Evolutionary conservation across 2,797 vertebrate genomes (phyloP).

Genomic region (Myripristis murdjan): DNA sequence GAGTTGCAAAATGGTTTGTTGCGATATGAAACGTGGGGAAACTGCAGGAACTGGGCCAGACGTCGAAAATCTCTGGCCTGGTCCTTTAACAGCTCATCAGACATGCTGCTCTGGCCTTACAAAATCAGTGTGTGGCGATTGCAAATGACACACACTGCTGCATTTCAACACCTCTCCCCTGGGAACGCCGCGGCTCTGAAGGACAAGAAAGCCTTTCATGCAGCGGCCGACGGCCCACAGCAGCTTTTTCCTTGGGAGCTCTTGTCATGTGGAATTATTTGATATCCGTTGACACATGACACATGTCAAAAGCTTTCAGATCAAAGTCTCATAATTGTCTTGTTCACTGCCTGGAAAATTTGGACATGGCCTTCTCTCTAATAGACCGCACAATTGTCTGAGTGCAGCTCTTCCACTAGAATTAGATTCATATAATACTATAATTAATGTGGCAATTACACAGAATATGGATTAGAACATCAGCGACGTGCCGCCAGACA

Average conservation of each 20-base stretch:
- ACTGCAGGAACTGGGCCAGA: too few species aligned
- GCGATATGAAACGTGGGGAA: too few species aligned
- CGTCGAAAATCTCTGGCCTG: too few species aligned
- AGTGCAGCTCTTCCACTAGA: constrained; percentile 3
- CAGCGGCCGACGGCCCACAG: constrained; percentile 21
- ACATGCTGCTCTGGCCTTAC: not conserved
- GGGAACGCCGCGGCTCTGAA: constrained; percentile 3
- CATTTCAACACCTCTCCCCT: not conserved
- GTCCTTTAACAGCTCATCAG: too few species aligned
- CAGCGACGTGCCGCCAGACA: constrained; percentile 9
- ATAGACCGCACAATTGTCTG: not conserved
- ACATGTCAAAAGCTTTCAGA: constrained; percentile 35
- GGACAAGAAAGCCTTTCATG: constrained; percentile 16
- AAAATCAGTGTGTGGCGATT: not conserved
- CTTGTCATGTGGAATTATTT: constrained; percentile 18
- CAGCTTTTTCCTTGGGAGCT: constrained; percentile 25
- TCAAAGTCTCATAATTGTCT: constrained; percentile 24
- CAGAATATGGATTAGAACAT: constrained; percentile 30
- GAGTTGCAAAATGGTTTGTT: too few species aligned
- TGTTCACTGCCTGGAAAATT: not conserved
- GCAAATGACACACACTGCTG: not conserved
- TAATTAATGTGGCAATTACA: constrained; percentile 32
- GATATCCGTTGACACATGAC: constrained; percentile 23
- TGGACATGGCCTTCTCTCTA: constrained; percentile 1
- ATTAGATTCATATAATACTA: not conserved